phyloP scores from a whole-genome alignment of 1,140 invertebrate species.

The Lordiphosa clarofinis region DNA sequence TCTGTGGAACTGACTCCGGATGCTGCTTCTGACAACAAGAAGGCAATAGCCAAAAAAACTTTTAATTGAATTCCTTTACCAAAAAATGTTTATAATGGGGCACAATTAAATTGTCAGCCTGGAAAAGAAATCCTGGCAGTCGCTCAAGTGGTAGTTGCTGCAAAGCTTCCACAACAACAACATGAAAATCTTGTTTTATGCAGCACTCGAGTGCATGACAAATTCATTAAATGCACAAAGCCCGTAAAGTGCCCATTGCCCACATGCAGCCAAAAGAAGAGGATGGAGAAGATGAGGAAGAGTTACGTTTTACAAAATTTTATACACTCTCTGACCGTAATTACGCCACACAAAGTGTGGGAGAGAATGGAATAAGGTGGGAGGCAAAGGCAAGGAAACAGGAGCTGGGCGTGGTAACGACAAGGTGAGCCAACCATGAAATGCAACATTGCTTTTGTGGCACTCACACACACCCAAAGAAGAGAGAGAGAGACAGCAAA shows the following conservation, averaged over 20 bases:
- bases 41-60: slow-evolving; percentile 51
- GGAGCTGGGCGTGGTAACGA: slow-evolving; percentile 38
- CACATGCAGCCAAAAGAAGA: slow-evolving; percentile 7
- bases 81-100: slow-evolving; percentile 64
- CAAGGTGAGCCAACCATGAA: slow-evolving; percentile 49
- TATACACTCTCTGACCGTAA: slow-evolving; percentile 66
- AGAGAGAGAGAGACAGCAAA: not conserved
- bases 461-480: slow-evolving; percentile 10
- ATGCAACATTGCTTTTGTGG: slow-evolving; percentile 47
- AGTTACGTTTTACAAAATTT: slow-evolving; percentile 61
- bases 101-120: slow-evolving; percentile 70
- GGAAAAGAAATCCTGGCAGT: slow-evolving; percentile 21
- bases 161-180: slow-evolving; percentile 4
- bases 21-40: slow-evolving; percentile 17
- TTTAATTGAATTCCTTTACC: slow-evolving; percentile 72
- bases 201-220: slow-evolving; percentile 61
- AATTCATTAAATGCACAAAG: slow-evolving; percentile 71
- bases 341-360: slow-evolving; percentile 55
- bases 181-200: slow-evolving; percentile 48
- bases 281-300: slow-evolving; percentile 1
- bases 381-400: slow-evolving; percentile 6
- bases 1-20: not conserved
- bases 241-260: slow-evolving; percentile 46
- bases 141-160: slow-evolving; percentile 6
- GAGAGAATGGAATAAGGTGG: not conserved